Percentiles rank a stretch among this genome's conserved stretches.
phyloP scores from a whole-genome alignment of 1,140 invertebrate species.

The Dolichoris vasculosae region DNA sequence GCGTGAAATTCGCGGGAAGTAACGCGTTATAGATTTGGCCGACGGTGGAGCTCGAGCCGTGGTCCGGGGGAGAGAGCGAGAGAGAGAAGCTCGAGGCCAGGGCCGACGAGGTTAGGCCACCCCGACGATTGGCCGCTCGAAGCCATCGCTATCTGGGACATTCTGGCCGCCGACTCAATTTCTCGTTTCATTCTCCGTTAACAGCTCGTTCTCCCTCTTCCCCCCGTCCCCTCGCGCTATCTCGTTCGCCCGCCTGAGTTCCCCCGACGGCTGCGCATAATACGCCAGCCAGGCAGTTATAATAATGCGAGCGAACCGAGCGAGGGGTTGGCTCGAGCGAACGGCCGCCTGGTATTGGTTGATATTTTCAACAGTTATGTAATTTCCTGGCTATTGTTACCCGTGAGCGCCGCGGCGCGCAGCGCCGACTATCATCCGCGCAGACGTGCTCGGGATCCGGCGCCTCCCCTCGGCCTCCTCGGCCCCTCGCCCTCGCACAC shows the following conservation, averaged over 20 bases:
- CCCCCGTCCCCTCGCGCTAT: constrained; percentile 60
- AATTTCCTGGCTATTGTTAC: constrained; percentile 75
- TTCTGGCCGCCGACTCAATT: constrained; percentile 68
- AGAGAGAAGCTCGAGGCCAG: background rate
- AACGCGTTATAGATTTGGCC: constrained; percentile 54
- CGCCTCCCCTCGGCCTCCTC: constrained; percentile 44
- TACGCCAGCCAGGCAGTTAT: constrained; percentile 72
- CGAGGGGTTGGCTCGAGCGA: constrained; percentile 55
- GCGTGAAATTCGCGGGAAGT: constrained; percentile 52
- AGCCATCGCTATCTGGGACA: constrained; percentile 57
- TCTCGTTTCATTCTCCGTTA: constrained; percentile 67
- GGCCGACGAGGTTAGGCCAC: background rate
- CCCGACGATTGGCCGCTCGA: constrained; percentile 47
- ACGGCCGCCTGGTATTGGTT: constrained; percentile 70
- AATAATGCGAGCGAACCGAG: constrained; percentile 70
- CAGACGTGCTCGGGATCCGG: constrained; percentile 68
- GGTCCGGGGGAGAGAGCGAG: background rate
- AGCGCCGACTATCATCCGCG: constrained; percentile 56
- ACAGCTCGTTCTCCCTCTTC: background rate
- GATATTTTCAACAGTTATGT: constrained; percentile 76
- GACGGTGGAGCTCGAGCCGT: background rate
- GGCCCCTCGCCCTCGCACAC: background rate
- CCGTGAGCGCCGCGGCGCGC: constrained; percentile 42
- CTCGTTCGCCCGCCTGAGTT: constrained; percentile 73
- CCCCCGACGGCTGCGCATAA: constrained; percentile 71